A percentile compares a stretch with the other conserved stretches of the same genome.
Conservation (phyloP, 2,113 vertebrate species). For the Theristicus caerulescens region DNA sequence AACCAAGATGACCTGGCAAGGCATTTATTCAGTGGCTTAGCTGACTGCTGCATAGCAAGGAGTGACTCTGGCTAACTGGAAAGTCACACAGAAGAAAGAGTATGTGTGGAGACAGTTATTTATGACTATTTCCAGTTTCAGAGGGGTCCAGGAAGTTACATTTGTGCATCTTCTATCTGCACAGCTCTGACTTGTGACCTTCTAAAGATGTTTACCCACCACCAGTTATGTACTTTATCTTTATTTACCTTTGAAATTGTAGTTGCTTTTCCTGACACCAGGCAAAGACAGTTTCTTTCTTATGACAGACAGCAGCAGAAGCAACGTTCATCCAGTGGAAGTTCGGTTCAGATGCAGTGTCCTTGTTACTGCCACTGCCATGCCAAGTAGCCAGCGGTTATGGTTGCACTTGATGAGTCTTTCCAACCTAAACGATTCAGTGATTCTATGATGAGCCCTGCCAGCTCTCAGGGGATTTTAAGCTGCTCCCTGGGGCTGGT, state of each 20-base stretch:
- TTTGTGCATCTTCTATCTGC: background rate
- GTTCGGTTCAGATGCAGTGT: background rate
- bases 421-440: background rate
- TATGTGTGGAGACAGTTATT: background rate
- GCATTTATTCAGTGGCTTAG: background rate
- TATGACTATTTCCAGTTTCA: background rate
- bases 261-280: background rate
- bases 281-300: background rate
- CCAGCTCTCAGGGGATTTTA: background rate
- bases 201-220: background rate
- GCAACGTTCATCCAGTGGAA: background rate
- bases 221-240: background rate
- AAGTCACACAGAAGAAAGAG: background rate
- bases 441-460: background rate
- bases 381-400: fast-evolving
- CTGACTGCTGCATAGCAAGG: background rate
- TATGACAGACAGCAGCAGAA: background rate
- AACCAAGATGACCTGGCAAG: background rate
- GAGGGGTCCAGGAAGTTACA: background rate
- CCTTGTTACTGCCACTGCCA: background rate
- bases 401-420: background rate
- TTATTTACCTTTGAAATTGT: background rate
- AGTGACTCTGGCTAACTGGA: background rate
- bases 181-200: background rate
- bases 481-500: background rate